Evolutionary conservation across 2,888 invertebrate species (phyloP), one percentile per base, ranked within the genome.

Genomic region (Coleophora deauratella): DNA sequence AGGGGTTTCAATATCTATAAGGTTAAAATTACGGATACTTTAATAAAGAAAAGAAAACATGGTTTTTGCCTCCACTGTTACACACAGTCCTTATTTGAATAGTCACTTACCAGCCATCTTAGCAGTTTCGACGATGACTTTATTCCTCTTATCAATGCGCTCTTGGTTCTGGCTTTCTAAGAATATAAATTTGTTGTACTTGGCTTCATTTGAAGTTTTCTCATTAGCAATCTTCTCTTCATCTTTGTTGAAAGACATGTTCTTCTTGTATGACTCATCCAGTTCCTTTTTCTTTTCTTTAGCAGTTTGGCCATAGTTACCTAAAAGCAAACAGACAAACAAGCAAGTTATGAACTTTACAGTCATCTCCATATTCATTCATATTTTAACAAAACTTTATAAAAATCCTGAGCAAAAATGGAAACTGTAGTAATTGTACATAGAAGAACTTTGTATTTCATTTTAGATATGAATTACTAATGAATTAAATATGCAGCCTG

Each of bases 141-240:
- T 59, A 51, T 79, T 78, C 46, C 75, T 75, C 38, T 71, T 78
- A 33, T 77, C 66, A 38, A 86, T 74, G 52, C 74, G 80, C 45
- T 86, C 78, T 49, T 87, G 82, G 49, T 86, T 81, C 52, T 85
- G 86, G 39, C 75, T 78, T 47, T 85, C 84, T 35, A 86, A 55
- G 32, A 85, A 43, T 28, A 74, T 66, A 9, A 81, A 53, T 51
- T 82, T 79, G 47, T 77, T 82, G 44, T 71, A 75, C 49, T 82
- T 81, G n/a, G 71, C 59, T 49, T 85, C 82, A 52, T 80, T 80
- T 1, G 66, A 59, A 30, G 71, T 72, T 43, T 80, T 81, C 47
- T 84, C 80, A 57, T 84, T 80, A 6, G 75, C 76, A 41, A 80
- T 76, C 49, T 74, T 76, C 39, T 79, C 76, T 46, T 85, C 84